These are phyloP conservation scores for Zaprionus ornatus DNA, from an alignment of 1,140 invertebrate species.

Conservation along the genomic window DNA sequence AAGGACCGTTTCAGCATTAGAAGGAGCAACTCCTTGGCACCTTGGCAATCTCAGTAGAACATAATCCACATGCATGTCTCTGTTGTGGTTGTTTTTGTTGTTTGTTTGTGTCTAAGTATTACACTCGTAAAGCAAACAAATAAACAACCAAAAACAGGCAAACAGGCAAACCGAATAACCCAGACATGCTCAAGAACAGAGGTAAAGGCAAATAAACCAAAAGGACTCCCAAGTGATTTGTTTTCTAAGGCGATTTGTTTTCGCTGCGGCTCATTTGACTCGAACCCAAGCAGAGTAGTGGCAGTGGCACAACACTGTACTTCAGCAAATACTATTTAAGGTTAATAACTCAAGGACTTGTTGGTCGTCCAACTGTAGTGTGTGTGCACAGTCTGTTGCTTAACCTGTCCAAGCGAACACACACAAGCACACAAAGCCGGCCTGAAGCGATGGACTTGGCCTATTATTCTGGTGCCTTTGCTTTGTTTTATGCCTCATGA, in stretches of 20 bases:
- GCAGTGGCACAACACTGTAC: not conserved
- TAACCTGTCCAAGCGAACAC: conserved; percentile 7
- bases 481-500: conserved; percentile 71
- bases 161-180: conserved; percentile 21
- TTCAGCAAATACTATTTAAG: conserved; percentile 52
- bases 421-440: not conserved
- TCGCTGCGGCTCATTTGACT: conserved; percentile 68
- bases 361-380: conserved; percentile 26
- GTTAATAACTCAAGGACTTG: conserved; percentile 76
- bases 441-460: conserved; percentile 38
- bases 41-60: conserved; percentile 4
- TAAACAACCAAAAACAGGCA: not conserved
- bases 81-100: conserved; percentile 5
- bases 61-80: conserved; percentile 9
- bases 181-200: conserved; percentile 30
- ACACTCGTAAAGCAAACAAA: conserved; percentile 27
- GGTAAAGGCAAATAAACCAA: conserved; percentile 39
- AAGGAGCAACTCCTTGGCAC: conserved; percentile 20
- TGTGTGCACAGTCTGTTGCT: conserved; percentile 12
- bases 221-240: conserved; percentile 65
- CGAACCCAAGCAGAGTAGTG: conserved; percentile 12
- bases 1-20: not conserved
- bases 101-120: conserved; percentile 30
- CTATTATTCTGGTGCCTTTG: conserved; percentile 15
- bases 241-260: conserved; percentile 44